Evolutionary conservation across 1,140 invertebrate species (phyloP).

Genomic region (Saxidomus purpurata): DNA sequence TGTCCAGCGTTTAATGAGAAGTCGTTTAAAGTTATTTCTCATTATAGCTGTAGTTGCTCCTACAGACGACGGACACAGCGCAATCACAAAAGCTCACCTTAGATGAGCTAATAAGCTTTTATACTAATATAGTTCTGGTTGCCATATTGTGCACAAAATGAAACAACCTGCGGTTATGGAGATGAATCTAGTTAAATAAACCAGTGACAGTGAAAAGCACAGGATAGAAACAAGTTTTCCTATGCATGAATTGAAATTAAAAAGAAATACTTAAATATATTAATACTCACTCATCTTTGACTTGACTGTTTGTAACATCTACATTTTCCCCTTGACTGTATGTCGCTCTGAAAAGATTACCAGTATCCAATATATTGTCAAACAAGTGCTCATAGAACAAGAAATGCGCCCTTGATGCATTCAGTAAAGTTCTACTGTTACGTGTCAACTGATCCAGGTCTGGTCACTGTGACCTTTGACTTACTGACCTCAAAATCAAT

Average conservation of each 20-base stretch:
- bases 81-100: too few species aligned
- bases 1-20: too few species aligned
- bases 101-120: too few species aligned
- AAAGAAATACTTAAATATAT: conserved; percentile 29
- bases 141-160: too few species aligned
- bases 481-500: conserved; percentile 1
- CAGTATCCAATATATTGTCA: conserved; percentile 23
- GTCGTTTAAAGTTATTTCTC: neutral
- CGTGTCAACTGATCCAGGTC: conserved; percentile 23
- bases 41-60: too few species aligned
- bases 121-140: too few species aligned
- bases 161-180: too few species aligned
- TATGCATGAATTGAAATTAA: conserved; percentile 22
- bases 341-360: conserved; percentile 16
- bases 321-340: conserved; percentile 21
- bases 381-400: conserved; percentile 21
- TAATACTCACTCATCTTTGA: conserved; percentile 26
- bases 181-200: neutral
- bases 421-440: conserved; percentile 22
- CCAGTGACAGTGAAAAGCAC: conserved; percentile 20
- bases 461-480: neutral
- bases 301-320: conserved; percentile 23
- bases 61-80: too few species aligned
- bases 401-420: conserved; percentile 24
- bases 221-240: conserved; percentile 26